Conservation (phyloP, 2,888 invertebrate genomes). For the Spisula subtruncata region DNA sequence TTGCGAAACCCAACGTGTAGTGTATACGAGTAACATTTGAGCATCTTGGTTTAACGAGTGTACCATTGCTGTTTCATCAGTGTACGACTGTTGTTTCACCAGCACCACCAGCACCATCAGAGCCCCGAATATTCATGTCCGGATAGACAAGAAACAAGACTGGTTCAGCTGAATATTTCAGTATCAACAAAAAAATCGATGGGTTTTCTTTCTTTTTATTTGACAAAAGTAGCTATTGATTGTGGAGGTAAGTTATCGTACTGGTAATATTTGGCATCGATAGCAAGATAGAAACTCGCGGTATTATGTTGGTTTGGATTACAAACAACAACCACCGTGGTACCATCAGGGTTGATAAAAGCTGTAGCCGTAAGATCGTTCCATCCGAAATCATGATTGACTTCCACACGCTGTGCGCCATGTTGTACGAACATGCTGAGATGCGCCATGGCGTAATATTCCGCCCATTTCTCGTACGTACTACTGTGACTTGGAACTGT, state of each 20-base stretch:
- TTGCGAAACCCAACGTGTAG: no score
- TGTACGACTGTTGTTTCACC: no score
- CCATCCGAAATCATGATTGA: slow-evolving; percentile 59
- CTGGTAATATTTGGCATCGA: slow-evolving; percentile 66
- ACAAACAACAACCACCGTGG: slow-evolving; percentile 65
- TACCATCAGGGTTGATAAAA: slow-evolving; percentile 69
- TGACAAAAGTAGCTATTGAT: slow-evolving; percentile 68
- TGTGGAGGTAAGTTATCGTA: slow-evolving; percentile 68
- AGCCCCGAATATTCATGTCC: no score
- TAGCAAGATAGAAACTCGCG: slow-evolving; percentile 62
- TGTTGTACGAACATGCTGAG: slow-evolving; percentile 70
- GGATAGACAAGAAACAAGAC: no score
- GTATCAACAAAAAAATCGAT: no score
- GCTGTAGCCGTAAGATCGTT: slow-evolving; percentile 68
- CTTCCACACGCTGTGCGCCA: slow-evolving; percentile 68
- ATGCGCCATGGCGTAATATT: slow-evolving; percentile 72
- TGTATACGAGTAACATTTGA: no score
- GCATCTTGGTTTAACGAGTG: no score
- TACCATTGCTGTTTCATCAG: no score
- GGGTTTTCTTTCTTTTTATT: slow-evolving; percentile 10
- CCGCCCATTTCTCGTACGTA: slow-evolving; percentile 61
- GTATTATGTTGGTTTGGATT: slow-evolving; percentile 60
- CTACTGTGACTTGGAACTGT: slow-evolving; percentile 54
- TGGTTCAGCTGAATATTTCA: no score
- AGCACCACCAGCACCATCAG: no score